Evolutionary conservation across 2,113 vertebrate genomes (phyloP), one percentile per base, ranked within the genome.

Genomic region (Natator depressus): DNA sequence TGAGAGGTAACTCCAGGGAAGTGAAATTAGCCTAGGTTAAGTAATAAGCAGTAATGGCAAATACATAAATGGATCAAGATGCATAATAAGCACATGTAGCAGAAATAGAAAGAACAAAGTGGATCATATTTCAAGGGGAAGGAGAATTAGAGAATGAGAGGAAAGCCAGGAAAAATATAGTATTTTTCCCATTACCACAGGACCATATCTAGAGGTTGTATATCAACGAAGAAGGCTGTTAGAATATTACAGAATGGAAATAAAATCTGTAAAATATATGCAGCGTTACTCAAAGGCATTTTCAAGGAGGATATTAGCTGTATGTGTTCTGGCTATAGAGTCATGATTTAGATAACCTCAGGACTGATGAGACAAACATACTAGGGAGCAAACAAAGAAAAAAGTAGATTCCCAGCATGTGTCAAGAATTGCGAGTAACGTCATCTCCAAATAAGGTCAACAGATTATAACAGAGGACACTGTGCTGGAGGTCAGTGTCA

Each of bases 61-160:
- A 85, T 89, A 57, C 65, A 69, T 91, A 85, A 85, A 29, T 90
- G 92, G 83, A 94, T 95, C 89, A 11, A 29, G 88, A 93, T 87
- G n/a, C 59, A 80, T 93, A 96, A 95, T 95, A 82, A 59, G 89
- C 92, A 57, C 91, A 94, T 93, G 90, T 53, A 94, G 85, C 80
- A 96, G 95, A 96, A 97, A 95, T 47, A 92, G 94, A 93, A 96
- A 89, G 92, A 96, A 96, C 81, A 96, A 96, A 98, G 95, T 89
- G 87, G 94, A 95, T 93, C 93, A 92, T 96, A 96, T 97, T 97
- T 97, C 95, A 97, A 89, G 29, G 53, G 62, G 96, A 81, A 49
- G 97, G 92, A 97, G 96, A 97, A 97, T 75, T 94, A 94, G 93
- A 94, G 85, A 97, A 98, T 95, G 88, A 97, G 94, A 97, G 91